Conservation (phyloP, 2,797 vertebrate genomes). For the Galago senegalensis region DNA sequence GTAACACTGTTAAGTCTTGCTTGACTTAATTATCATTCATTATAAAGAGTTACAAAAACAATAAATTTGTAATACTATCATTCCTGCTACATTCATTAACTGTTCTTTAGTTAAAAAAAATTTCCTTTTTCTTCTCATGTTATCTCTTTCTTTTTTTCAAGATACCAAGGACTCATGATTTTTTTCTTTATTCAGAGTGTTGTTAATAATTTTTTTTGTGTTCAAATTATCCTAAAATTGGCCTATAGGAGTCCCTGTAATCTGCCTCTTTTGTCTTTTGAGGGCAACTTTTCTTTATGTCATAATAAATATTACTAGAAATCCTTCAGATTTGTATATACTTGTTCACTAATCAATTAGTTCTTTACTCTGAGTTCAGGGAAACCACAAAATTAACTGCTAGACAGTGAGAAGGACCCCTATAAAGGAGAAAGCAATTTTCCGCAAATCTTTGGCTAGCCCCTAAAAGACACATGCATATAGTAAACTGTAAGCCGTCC, state of each 20-base stretch:
- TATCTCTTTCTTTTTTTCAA: background rate
- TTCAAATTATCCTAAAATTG: conserved; percentile 27
- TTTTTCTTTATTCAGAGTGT: background rate
- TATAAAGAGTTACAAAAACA: background rate
- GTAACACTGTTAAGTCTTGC: background rate
- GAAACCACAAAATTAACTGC: background rate
- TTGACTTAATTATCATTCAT: background rate
- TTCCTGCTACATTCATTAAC: background rate
- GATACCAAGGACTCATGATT: background rate
- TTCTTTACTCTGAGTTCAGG: background rate
- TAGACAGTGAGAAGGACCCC: background rate
- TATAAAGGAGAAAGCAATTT: background rate
- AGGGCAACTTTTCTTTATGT: background rate
- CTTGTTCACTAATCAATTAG: background rate
- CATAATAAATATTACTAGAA: conserved; percentile 23
- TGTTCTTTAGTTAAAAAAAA: background rate
- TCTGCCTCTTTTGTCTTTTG: background rate
- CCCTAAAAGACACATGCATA: background rate
- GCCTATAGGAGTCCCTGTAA: background rate
- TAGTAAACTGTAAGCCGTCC: background rate
- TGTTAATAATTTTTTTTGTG: background rate
- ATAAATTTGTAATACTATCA: conserved; percentile 23
- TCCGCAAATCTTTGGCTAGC: background rate
- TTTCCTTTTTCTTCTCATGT: background rate
- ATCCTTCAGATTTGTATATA: background rate